These are phyloP conservation scores for Tetropium fuscum DNA, from an alignment of 2,888 invertebrate genomes.

Conservation along the genomic window DNA sequence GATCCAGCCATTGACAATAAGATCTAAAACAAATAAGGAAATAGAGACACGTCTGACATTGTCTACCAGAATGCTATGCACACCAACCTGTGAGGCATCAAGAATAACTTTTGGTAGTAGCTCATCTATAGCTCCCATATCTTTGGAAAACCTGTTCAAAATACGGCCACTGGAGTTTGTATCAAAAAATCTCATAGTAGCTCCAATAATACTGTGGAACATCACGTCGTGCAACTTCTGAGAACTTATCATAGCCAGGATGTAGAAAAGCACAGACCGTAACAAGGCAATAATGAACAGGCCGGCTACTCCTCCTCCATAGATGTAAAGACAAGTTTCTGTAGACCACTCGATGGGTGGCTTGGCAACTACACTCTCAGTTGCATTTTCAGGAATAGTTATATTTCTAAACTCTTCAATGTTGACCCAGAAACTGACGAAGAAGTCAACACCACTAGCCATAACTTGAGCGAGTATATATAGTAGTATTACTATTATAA, in stretches of 20 bases:
- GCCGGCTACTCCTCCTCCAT: conserved; percentile 61
- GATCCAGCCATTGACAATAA: conserved; percentile 67
- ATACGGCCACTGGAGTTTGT: conserved; percentile 86
- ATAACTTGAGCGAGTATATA: conserved; percentile 73
- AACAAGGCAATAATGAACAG: conserved; percentile 70
- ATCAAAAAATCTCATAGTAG: conserved; percentile 82
- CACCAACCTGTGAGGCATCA: conserved; percentile 71
- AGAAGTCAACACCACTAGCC: conserved; percentile 78
- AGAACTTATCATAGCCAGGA: conserved; percentile 74
- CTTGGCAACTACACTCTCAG: conserved; percentile 21
- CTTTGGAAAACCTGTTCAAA: conserved; percentile 85
- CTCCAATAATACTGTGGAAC: conserved; percentile 71
- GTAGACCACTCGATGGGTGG: conserved; percentile 46
- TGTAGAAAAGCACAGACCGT: conserved; percentile 75
- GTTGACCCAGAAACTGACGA: conserved; percentile 77
- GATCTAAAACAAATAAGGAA: conserved; percentile 64
- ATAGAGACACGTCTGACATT: neutral
- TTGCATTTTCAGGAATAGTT: conserved; percentile 15
- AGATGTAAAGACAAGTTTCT: conserved; percentile 72
- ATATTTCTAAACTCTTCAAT: conserved; percentile 53
- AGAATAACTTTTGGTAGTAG: conserved; percentile 75
- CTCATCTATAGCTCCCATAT: conserved; percentile 84
- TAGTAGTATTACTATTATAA: conserved; percentile 67
- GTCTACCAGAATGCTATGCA: conserved; percentile 66
- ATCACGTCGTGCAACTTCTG: conserved; percentile 77